These are phyloP conservation scores for Periplaneta americana DNA, from an alignment of 1,140 invertebrate genomes.

Conservation along the genomic window DNA sequence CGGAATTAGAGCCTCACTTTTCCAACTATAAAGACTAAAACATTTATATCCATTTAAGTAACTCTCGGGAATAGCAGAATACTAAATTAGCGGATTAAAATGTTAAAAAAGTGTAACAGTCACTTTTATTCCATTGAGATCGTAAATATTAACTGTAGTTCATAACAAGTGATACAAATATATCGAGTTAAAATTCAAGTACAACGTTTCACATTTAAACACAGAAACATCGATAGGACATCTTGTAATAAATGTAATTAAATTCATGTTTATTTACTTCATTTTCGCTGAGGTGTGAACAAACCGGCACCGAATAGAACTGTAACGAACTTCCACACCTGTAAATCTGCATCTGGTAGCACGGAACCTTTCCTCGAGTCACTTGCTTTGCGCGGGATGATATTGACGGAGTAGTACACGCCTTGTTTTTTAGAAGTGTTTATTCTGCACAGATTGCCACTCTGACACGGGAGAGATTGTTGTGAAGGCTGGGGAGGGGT, in stretches of 20 bases:
- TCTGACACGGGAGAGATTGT: neutral
- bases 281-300: no score
- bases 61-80: neutral
- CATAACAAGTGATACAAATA: neutral
- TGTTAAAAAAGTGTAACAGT: neutral
- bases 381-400: no score
- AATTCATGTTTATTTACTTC: no score
- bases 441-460: no score
- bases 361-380: no score
- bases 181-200: neutral
- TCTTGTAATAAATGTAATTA: neutral
- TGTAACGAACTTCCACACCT: no score
- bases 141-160: neutral
- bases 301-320: no score
- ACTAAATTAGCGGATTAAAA: neutral
- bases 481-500: neutral
- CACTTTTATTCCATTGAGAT: neutral
- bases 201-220: neutral
- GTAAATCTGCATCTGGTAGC: no score
- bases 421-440: no score
- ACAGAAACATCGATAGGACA: neutral
- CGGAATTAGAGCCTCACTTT: no score
- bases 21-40: neutral
- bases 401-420: no score
- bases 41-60: neutral